phyloP scores from a whole-genome alignment of 2,797 vertebrate species.

The Myioborus melanocephalus region DNA sequence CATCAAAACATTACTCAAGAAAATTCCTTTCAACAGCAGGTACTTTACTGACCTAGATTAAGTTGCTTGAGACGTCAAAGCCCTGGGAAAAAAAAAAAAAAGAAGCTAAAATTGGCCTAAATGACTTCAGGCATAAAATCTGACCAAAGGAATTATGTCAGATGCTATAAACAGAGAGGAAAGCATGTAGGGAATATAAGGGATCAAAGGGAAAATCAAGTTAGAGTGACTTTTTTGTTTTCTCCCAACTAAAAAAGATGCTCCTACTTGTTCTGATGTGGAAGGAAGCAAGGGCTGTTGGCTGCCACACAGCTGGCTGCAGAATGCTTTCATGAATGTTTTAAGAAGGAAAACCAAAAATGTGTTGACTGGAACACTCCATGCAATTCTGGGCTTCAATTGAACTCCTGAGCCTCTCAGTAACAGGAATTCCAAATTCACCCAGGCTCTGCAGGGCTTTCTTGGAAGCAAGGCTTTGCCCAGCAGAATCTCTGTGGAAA shows the following conservation, averaged over 20 bases:
- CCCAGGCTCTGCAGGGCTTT: not conserved
- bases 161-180: slow-evolving; percentile 55
- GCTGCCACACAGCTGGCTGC: not conserved
- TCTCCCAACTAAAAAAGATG: slow-evolving; percentile 15
- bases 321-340: not conserved
- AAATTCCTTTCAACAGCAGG: slow-evolving; percentile 69
- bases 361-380: slow-evolving; percentile 29
- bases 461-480: not conserved
- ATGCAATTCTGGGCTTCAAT: not conserved
- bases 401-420: not conserved
- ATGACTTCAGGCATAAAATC: slow-evolving; percentile 61
- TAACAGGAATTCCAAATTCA: not conserved
- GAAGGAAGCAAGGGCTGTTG: not conserved
- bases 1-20: slow-evolving; percentile 72
- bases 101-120: slow-evolving; percentile 53
- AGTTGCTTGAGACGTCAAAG: slow-evolving; percentile 69
- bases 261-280: slow-evolving; percentile 1
- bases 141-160: slow-evolving; percentile 66
- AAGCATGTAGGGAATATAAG: slow-evolving; percentile 32
- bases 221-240: slow-evolving; percentile 39
- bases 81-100: not conserved
- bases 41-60: slow-evolving; percentile 68
- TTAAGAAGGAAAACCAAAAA: slow-evolving; percentile 32
- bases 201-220: slow-evolving; percentile 35
- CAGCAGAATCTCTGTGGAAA: not conserved